Conservation (phyloP, 2,113 vertebrate genomes). For the Datnioides undecimradiatus region DNA sequence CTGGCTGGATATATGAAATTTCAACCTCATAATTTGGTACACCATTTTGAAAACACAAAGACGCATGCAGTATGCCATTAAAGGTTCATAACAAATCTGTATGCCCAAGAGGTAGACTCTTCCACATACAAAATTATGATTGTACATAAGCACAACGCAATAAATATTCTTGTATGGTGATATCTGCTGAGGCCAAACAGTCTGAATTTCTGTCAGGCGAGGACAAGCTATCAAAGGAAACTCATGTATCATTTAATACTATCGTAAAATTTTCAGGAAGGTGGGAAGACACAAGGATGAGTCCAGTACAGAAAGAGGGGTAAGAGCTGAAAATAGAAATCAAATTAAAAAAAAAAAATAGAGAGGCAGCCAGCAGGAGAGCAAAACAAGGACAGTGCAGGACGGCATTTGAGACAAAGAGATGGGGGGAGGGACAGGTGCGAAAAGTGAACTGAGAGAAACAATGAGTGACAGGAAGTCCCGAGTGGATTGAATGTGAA, state of each 20-base stretch:
- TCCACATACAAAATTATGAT: neutral
- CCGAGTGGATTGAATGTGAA: conserved; percentile 55
- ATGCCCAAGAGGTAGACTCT: conserved; percentile 12
- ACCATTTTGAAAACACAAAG: neutral
- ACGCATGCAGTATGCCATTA: neutral
- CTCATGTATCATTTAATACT: conserved; percentile 79
- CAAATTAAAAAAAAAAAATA: conserved; percentile 26
- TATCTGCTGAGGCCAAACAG: conserved; percentile 47
- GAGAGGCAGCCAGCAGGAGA: conserved; percentile 21
- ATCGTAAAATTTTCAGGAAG: conserved; percentile 70
- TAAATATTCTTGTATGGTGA: conserved; percentile 30
- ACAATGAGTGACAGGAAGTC: conserved; percentile 75
- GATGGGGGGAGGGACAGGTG: conserved; percentile 62
- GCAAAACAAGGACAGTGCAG: conserved; percentile 49
- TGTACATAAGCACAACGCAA: neutral
- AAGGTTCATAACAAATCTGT: conserved; percentile 2
- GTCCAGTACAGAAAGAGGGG: conserved; percentile 26
- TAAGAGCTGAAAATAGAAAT: conserved; percentile 63
- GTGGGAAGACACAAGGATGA: conserved; percentile 58
- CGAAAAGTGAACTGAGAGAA: conserved; percentile 66
- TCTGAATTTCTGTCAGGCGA: conserved; percentile 50
- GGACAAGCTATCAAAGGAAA: conserved; percentile 70
- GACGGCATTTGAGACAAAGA: conserved; percentile 55
- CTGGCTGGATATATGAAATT: neutral
- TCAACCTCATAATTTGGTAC: conserved; percentile 16